These are phyloP conservation scores for Eciton burchellii DNA, from an alignment of 1,140 invertebrate species.

Conservation along the genomic window DNA sequence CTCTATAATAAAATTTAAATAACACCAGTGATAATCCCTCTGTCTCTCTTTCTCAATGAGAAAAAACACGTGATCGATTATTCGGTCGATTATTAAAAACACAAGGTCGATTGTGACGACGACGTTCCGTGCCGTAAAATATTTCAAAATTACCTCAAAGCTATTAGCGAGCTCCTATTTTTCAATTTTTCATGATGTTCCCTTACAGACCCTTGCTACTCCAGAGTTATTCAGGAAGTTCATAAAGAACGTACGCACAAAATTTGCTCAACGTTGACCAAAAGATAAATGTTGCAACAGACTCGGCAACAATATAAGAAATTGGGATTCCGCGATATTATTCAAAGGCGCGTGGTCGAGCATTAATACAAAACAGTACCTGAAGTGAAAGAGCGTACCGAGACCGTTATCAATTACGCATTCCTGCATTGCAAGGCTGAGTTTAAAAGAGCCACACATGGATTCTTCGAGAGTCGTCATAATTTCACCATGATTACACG, in stretches of 20 bases:
- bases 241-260: not conserved
- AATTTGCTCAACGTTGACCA: not conserved
- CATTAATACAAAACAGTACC: slow-evolving; percentile 58
- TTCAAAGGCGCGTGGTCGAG: slow-evolving; percentile 11
- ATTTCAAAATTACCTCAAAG: slow-evolving; percentile 4
- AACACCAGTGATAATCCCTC: not conserved
- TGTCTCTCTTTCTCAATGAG: too few relatives aligned
- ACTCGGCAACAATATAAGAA: slow-evolving; percentile 12
- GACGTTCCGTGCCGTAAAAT: too few relatives aligned
- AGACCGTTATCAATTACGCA: slow-evolving; percentile 67
- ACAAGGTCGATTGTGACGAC: too few relatives aligned
- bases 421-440: slow-evolving; percentile 44
- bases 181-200: not conserved
- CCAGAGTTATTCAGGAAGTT: not conserved
- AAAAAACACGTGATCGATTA: not conserved
- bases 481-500: slow-evolving; percentile 52
- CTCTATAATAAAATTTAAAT: slow-evolving; percentile 13
- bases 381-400: slow-evolving; percentile 58
- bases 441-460: slow-evolving; percentile 33
- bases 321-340: slow-evolving; percentile 34
- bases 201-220: not conserved
- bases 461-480: slow-evolving; percentile 15
- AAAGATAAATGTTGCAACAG: not conserved
- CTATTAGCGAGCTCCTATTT: not conserved
- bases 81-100: not conserved